Conservation (phyloP, 2,113 vertebrate genomes). For the Erinaceus europaeus region DNA sequence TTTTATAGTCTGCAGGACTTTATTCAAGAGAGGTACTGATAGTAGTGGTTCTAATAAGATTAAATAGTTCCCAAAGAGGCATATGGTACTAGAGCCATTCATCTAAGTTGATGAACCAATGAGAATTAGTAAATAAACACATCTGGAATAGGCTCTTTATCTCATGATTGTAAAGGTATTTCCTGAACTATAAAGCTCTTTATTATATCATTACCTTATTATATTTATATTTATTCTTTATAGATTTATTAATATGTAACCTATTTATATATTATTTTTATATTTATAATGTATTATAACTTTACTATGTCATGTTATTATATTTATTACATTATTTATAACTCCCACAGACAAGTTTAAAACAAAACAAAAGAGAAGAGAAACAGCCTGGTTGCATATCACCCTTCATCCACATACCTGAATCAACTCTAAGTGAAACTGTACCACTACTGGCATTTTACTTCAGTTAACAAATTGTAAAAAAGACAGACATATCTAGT, state of each 20-base stretch:
- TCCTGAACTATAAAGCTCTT: neutral
- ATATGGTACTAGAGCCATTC: neutral
- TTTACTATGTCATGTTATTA: neutral
- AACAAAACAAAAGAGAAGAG: neutral
- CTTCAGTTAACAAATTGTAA: neutral
- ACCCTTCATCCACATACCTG: neutral
- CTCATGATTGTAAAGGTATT: neutral
- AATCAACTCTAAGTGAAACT: neutral
- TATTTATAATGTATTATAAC: too few species aligned
- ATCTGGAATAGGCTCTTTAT: too few species aligned
- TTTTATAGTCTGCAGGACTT: neutral
- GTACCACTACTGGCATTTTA: neutral
- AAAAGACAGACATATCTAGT: neutral
- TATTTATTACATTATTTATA: too few species aligned
- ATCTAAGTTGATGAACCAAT: neutral
- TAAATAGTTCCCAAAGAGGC: neutral
- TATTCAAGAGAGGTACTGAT: neutral
- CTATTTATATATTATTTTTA: too few species aligned
- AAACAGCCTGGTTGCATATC: neutral
- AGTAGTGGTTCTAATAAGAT: neutral
- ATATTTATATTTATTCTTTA: too few species aligned
- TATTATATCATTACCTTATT: too few species aligned
- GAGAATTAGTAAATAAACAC: neutral
- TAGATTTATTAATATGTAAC: too few species aligned
- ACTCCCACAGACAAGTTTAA: neutral